phyloP scores from a whole-genome alignment of 2,113 vertebrate species.

The Sminthopsis crassicaudata region DNA sequence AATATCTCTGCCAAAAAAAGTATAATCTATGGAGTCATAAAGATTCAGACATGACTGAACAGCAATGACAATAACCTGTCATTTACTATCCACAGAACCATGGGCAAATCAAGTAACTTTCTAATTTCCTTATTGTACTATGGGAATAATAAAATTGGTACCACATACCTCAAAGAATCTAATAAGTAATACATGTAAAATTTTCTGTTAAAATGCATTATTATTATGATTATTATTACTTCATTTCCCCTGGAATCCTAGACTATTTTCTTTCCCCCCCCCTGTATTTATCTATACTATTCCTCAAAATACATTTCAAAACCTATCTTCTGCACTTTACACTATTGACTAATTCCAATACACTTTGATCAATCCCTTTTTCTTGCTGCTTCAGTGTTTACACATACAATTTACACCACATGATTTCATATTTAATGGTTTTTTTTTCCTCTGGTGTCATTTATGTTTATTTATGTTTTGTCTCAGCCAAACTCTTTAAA shows the following conservation, averaged over 20 bases:
- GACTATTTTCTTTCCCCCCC: background rate
- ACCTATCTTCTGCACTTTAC: background rate
- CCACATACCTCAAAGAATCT: background rate
- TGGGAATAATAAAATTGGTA: background rate
- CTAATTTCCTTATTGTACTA: background rate
- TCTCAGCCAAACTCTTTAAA: background rate
- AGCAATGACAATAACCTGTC: background rate
- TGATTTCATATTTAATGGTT: background rate
- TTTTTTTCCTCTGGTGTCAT: background rate
- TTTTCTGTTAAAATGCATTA: background rate
- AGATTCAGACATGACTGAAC: background rate
- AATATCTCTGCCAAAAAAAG: background rate
- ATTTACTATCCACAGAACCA: background rate
- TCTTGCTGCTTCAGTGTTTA: background rate
- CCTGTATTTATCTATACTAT: background rate
- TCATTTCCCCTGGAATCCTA: background rate
- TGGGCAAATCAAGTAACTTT: background rate
- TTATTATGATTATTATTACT: background rate
- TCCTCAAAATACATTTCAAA: background rate
- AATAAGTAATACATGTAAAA: background rate
- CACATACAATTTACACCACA: background rate
- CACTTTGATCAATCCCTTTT: background rate
- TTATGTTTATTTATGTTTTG: background rate
- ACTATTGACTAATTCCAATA: background rate
- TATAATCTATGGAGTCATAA: background rate